A percentile compares a stretch with the other conserved stretches of the same genome.
phyloP scores from a whole-genome alignment of 2,888 invertebrate genomes.

The Meiosimyza decipiens region DNA sequence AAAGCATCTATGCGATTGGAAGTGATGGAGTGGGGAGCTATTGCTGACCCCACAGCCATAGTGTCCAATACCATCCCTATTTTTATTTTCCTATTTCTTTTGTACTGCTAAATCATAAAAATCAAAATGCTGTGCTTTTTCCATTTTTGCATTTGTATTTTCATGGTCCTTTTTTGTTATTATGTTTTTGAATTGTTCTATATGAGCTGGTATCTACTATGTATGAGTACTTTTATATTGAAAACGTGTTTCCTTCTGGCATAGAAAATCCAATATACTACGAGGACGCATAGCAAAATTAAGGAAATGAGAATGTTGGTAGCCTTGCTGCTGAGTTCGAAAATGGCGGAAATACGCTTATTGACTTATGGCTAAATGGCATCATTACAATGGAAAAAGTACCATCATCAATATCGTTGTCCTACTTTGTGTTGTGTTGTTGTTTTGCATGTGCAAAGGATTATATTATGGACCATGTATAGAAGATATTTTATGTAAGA shows the following conservation, averaged over 20 bases:
- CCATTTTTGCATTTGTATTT: background rate
- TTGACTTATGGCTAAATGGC: constrained; percentile 48
- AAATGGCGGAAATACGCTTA: constrained; percentile 40
- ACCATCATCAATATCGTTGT: background rate
- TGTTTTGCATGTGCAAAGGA: too few relatives aligned
- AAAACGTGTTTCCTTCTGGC: constrained; percentile 13
- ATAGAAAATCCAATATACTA: constrained; percentile 13
- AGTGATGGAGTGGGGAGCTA: too few relatives aligned
- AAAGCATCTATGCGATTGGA: too few relatives aligned
- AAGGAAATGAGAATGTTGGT: background rate
- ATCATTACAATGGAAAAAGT: constrained; percentile 39
- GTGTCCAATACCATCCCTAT: too few relatives aligned
- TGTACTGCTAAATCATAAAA: constrained; percentile 12
- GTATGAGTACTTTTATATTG: background rate
- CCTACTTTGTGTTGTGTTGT: too few relatives aligned
- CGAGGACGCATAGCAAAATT: background rate
- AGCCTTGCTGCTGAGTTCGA: background rate
- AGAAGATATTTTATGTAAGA: too few relatives aligned
- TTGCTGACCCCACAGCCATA: too few relatives aligned
- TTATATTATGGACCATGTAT: too few relatives aligned
- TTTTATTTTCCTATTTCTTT: background rate
- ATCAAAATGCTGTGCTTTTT: constrained; percentile 28
- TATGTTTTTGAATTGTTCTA: background rate
- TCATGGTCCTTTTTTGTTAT: background rate
- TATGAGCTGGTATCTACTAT: background rate